Evolutionary conservation across 2,888 invertebrate species (phyloP).

Genomic region (Argynnis bischoffii): DNA sequence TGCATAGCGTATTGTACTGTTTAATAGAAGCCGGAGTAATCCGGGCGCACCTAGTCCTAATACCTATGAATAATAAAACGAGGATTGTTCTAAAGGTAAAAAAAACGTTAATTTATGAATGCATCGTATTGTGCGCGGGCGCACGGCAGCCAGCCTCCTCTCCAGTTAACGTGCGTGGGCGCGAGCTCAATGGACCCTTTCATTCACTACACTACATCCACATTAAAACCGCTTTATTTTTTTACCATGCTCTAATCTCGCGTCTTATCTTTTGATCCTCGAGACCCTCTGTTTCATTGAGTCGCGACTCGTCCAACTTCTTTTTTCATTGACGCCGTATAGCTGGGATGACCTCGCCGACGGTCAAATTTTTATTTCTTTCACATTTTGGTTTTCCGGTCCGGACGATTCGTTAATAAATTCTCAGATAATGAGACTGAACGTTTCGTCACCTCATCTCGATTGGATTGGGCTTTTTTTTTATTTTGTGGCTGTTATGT

Average conservation of each 20-base stretch:
- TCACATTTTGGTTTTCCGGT: conserved; percentile 82
- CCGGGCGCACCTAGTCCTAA: conserved; percentile 50
- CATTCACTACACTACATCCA: conserved; percentile 79
- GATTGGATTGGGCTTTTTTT: conserved; percentile 75
- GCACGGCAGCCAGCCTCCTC: conserved; percentile 50
- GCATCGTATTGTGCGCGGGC: conserved; percentile 57
- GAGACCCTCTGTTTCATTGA: conserved; percentile 79
- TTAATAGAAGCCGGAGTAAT: conserved; percentile 45
- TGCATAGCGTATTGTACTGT: conserved; percentile 44
- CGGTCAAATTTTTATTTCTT: conserved; percentile 82
- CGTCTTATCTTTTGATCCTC: conserved; percentile 79
- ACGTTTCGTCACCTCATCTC: conserved; percentile 82
- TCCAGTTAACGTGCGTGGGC: conserved; percentile 72
- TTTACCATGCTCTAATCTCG: conserved; percentile 77
- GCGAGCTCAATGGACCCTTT: conserved; percentile 78
- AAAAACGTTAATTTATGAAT: conserved; percentile 51
- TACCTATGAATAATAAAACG: conserved; percentile 62
- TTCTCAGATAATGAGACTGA: conserved; percentile 83
- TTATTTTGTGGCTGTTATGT: conserved; percentile 74
- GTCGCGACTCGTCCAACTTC: conserved; percentile 78
- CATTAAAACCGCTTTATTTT: conserved; percentile 79
- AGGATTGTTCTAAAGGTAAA: conserved; percentile 58
- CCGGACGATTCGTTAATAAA: conserved; percentile 81
- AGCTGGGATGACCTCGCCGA: conserved; percentile 80
- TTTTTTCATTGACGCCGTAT: conserved; percentile 81